Conservation (phyloP, 2,113 vertebrate species). For the Riparia riparia region DNA sequence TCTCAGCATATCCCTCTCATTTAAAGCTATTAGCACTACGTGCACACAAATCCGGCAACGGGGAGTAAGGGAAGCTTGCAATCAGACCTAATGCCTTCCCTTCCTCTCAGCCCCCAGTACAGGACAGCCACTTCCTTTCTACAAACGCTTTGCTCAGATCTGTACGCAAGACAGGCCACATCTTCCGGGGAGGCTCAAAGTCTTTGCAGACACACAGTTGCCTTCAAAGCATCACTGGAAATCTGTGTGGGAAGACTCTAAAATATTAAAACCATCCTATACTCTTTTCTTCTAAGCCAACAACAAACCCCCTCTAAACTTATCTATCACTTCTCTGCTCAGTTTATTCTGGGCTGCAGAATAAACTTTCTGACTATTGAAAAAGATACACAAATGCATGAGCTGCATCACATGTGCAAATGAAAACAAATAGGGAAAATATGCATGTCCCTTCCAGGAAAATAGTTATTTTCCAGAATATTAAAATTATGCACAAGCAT, state of each 20-base stretch:
- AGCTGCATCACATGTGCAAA: not conserved
- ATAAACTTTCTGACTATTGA: slow-evolving; percentile 33
- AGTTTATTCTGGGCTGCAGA: slow-evolving; percentile 29
- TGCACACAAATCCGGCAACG: slow-evolving; percentile 25
- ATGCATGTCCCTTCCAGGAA: not conserved
- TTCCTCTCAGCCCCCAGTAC: slow-evolving; percentile 52
- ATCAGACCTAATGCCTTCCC: slow-evolving; percentile 47
- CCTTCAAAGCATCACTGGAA: slow-evolving; percentile 88
- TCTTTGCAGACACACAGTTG: slow-evolving; percentile 67
- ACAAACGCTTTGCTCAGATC: slow-evolving; percentile 79
- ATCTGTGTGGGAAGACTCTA: slow-evolving; percentile 85
- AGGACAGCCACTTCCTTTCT: slow-evolving; percentile 80
- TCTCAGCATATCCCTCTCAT: not conserved
- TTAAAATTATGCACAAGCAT: not conserved
- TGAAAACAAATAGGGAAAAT: not conserved
- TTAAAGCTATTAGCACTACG: not conserved
- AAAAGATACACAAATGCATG: not conserved
- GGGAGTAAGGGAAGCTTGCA: slow-evolving; percentile 54
- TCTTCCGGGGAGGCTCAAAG: slow-evolving; percentile 77
- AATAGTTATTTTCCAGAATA: not conserved
- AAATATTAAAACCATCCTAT: slow-evolving; percentile 78
- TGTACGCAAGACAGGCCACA: slow-evolving; percentile 80
- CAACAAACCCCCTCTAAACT: not conserved
- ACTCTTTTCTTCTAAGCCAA: slow-evolving; percentile 41
- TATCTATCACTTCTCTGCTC: slow-evolving; percentile 51